A percentile compares a stretch with the other conserved stretches of the same genome.
These are phyloP conservation scores for Elaphurus davidianus DNA, from an alignment of 2,113 vertebrate genomes.

Conservation along the genomic window DNA sequence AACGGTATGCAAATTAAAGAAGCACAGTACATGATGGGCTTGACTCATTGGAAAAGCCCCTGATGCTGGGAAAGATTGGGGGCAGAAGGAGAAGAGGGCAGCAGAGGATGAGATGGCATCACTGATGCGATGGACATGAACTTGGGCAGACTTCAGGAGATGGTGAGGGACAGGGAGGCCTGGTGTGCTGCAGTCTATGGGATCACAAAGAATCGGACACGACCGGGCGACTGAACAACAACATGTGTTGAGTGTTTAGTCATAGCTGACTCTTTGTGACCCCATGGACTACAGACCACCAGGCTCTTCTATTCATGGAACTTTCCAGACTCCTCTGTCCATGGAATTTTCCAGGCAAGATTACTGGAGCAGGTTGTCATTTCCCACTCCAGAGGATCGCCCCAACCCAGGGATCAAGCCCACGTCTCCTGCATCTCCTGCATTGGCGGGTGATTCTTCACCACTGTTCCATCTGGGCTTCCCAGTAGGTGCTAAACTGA, in stretches of 20 bases:
- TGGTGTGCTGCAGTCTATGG: too few species aligned
- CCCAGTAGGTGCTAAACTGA: background rate
- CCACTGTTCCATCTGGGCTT: background rate
- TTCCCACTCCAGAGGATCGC: background rate
- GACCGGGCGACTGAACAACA: background rate
- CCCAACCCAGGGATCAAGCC: background rate
- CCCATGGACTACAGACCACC: background rate
- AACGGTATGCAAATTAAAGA: background rate
- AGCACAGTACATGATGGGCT: background rate
- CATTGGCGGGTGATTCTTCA: background rate
- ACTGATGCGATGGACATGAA: background rate
- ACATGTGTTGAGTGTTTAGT: accelerated
- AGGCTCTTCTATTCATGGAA: background rate
- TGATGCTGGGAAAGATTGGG: background rate
- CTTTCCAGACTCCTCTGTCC: background rate
- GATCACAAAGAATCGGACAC: accelerated
- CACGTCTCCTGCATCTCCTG: background rate
- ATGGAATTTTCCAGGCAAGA: background rate
- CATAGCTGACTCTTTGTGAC: background rate
- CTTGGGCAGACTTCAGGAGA: background rate
- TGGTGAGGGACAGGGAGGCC: background rate
- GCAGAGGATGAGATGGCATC: background rate
- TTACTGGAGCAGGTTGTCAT: background rate
- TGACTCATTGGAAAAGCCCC: background rate
- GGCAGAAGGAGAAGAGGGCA: background rate